These are phyloP conservation scores for Origma solitaria DNA, from an alignment of 2,113 vertebrate species.

Conservation along the genomic window DNA sequence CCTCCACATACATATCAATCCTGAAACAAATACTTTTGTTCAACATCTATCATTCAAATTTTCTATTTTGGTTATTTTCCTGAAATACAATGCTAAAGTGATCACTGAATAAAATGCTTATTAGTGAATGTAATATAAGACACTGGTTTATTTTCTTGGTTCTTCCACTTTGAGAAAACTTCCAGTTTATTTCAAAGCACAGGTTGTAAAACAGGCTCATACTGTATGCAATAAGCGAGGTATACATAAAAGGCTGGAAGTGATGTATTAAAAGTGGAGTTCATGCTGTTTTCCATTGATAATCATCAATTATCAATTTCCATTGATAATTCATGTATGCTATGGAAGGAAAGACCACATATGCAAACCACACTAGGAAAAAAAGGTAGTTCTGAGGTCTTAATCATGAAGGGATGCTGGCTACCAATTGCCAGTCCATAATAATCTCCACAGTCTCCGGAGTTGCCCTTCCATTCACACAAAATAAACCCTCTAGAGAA, in stretches of 20 bases:
- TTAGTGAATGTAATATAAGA: neutral
- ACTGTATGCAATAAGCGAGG: neutral
- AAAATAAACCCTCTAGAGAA: neutral
- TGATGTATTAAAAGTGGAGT: neutral
- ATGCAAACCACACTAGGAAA: neutral
- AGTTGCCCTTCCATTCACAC: neutral
- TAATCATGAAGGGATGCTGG: neutral
- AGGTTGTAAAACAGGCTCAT: neutral
- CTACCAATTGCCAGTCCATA: neutral
- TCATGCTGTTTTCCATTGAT: neutral
- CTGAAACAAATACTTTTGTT: conserved; percentile 58
- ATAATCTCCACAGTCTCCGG: neutral
- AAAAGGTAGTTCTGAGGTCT: neutral
- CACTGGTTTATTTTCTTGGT: neutral
- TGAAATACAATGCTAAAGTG: neutral
- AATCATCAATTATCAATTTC: no score
- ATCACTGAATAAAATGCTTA: neutral
- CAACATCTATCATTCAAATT: neutral
- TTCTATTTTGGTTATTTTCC: neutral
- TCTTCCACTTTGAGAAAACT: neutral
- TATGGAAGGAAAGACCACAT: neutral
- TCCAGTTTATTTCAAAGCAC: neutral
- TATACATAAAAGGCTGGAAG: neutral
- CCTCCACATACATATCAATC: conserved; percentile 87
- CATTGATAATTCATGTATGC: neutral